These are phyloP conservation scores for Vulpes ferrilata DNA, from an alignment of 2,113 vertebrate species.

Conservation along the genomic window DNA sequence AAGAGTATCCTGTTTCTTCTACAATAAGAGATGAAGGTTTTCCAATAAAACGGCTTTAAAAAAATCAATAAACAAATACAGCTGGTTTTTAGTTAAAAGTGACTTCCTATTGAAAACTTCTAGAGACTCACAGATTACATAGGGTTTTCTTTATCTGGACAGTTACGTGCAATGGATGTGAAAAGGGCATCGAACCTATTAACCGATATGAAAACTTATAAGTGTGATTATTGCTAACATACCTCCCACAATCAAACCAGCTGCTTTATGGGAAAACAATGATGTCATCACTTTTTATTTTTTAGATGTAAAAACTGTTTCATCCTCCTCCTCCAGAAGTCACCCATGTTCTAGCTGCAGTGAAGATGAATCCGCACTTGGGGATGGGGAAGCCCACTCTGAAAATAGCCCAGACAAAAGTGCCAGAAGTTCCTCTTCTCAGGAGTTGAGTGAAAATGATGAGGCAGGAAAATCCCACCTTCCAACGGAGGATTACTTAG, in stretches of 20 bases:
- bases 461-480: not conserved
- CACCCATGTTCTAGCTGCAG: conserved; percentile 85
- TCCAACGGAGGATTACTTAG: conserved; percentile 35
- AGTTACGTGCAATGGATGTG: not conserved
- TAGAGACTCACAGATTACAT: not conserved
- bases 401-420: not conserved
- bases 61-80: not conserved
- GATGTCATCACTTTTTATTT: conserved; percentile 68
- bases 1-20: not conserved
- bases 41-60: not conserved
- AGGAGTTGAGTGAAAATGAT: not conserved
- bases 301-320: conserved; percentile 80
- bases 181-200: not conserved
- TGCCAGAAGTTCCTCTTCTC: not conserved
- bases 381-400: not conserved
- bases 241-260: not conserved
- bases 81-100: conserved; percentile 22
- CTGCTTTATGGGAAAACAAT: not conserved
- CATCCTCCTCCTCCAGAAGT: conserved; percentile 84
- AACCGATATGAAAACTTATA: not conserved
- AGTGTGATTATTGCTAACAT: not conserved
- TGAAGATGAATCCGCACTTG: conserved; percentile 81
- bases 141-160: not conserved
- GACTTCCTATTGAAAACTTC: not conserved
- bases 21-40: not conserved